Base-by-base conservation (phyloP, 2,113 vertebrate genomes). In the Leptobrachium ailaonicum region DNA sequence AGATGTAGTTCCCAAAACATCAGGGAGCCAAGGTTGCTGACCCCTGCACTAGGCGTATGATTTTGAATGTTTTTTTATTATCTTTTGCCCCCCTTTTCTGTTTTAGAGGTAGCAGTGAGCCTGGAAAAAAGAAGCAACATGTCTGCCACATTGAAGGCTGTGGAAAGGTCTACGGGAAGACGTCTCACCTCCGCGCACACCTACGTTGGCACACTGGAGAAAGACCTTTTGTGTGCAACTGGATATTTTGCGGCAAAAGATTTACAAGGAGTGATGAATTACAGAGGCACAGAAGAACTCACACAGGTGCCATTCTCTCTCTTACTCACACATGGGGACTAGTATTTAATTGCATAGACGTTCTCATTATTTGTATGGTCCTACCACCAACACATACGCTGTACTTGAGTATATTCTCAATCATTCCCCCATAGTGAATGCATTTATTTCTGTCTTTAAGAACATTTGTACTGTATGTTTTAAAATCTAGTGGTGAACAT, bases 111-210 rank as follows among this genome's bases (percentile, higher is more conserved):
- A 97, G 91, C 76, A 96, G 94, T 81, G 98, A 99, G 85, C 97
- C 97, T 66, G 95, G 97, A 68, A 98, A 98, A 92, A 99, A 99
- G 93, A 99, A 99, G 82, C 98, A 99, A 86, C 98, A 99, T 87
- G 95, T 99, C 85, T 99, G 98, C 87, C 98, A 99, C 88, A 99
- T 99, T 90, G 97, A 98, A 89, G 97, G 97, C 80, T 99, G 98
- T 75, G 97, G 97, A 75, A 99, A 99, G 90, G 97, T 99, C 66
- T 99, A 99, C 80, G 98, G 98, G 60, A 99, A 99, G 90, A 99
- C 98, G 41, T 98, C 97, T 83, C 98, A 99, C 89, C 92, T 99
- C 79, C 92, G 98, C 85, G 98, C 98, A 47, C 98, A 99, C 85
- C 94, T 99, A 87, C 97, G 98, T 87, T 99, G 97, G 98, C 98